Evolutionary conservation across 2,113 vertebrate species (phyloP).

Genomic region (Rhinolophus ferrumequinum): DNA sequence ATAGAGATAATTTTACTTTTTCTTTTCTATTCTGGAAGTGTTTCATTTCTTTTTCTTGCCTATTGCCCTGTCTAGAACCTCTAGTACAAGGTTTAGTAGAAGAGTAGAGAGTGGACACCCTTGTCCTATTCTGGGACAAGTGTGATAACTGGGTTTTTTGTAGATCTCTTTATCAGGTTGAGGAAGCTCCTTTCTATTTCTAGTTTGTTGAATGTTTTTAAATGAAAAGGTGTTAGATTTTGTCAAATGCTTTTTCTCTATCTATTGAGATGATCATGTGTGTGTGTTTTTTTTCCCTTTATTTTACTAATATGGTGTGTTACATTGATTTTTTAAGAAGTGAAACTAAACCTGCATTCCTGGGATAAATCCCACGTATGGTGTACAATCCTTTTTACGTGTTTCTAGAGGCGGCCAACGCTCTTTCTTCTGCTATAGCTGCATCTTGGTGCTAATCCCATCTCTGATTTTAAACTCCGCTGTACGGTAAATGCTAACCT

Average conservation of each 20-base stretch:
- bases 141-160: background rate
- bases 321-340: background rate
- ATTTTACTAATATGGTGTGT: background rate
- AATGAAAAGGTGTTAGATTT: background rate
- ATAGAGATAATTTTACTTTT: background rate
- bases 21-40: background rate
- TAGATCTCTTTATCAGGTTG: background rate
- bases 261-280: background rate
- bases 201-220: background rate
- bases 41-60: background rate
- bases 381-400: background rate
- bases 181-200: background rate
- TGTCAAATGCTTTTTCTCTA: background rate
- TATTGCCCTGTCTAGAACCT: background rate
- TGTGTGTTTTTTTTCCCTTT: background rate
- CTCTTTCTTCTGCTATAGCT: background rate
- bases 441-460: background rate
- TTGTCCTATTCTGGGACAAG: background rate
- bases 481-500: background rate
- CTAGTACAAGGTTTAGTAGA: background rate
- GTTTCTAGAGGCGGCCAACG: background rate
- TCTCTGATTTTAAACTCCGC: background rate
- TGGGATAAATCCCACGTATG: background rate
- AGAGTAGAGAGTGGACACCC: background rate
- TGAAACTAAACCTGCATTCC: background rate